Percentiles rank a stretch among this genome's conserved stretches.
Evolutionary conservation across 2,113 vertebrate genomes (phyloP).

Genomic region (Paedocypris sp.): DNA sequence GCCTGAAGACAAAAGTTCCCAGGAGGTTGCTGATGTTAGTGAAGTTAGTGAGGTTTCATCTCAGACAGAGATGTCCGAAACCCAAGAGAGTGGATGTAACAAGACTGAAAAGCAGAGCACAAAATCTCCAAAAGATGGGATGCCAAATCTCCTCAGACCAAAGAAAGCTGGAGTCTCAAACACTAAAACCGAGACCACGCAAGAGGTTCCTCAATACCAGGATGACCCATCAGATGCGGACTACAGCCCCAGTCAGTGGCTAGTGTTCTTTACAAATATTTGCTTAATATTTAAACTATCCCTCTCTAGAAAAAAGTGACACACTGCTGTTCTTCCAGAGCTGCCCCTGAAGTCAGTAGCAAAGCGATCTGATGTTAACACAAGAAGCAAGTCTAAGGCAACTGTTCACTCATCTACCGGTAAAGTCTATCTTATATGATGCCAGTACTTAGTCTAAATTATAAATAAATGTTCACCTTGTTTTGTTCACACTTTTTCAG

Average conservation of each 20-base stretch:
- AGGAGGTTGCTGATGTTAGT: slow-evolving; percentile 30
- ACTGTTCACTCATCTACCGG: slow-evolving; percentile 42
- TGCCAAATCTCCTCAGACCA: slow-evolving; percentile 19
- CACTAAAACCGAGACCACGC: slow-evolving; percentile 23
- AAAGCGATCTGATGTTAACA: slow-evolving; percentile 48
- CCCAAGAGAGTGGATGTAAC: slow-evolving; percentile 9
- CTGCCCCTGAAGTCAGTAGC: slow-evolving; percentile 37
- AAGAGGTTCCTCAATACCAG: slow-evolving; percentile 40
- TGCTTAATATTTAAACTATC: neutral
- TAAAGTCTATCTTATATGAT: slow-evolving; percentile 30
- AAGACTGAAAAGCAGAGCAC: slow-evolving; percentile 9
- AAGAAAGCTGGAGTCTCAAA: slow-evolving; percentile 5
- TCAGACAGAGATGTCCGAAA: slow-evolving; percentile 3
- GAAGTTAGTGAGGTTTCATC: slow-evolving; percentile 20
- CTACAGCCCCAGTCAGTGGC: slow-evolving; percentile 54
- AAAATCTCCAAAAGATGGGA: slow-evolving; percentile 27
- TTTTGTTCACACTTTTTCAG: neutral
- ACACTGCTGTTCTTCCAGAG: slow-evolving; percentile 40
- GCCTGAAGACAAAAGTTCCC: slow-evolving; percentile 13
- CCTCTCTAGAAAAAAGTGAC: neutral
- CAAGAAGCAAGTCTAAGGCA: slow-evolving; percentile 53
- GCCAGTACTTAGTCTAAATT: neutral
- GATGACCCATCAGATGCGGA: slow-evolving; percentile 55
- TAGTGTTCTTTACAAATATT: neutral
- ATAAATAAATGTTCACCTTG: neutral